Base-by-base conservation (phyloP, 2,888 invertebrate species). In the Sthenelais limicola region DNA sequence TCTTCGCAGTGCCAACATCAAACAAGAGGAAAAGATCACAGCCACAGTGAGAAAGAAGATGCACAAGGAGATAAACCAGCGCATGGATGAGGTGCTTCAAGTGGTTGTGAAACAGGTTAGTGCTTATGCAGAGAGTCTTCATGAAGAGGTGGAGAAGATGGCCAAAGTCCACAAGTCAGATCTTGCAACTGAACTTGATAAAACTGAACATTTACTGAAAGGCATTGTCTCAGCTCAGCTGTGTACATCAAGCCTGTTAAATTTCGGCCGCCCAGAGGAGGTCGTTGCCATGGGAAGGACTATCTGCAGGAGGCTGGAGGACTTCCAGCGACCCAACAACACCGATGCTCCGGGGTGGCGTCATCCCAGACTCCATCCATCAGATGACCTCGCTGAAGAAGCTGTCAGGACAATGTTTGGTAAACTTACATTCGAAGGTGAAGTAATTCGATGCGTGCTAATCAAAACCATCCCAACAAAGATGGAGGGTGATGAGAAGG, bases 371-470 rank as follows among this genome's bases (percentile, higher is more conserved):
- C 71, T 79, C 48, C 73, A 79, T 38, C 77, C 79, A 1, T 49
- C 78, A 12, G 70, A 72, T 9, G 76, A 75, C 12, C 35, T 76
- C 1, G 71, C 73, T 18, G 26, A 18, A 3, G 58, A 62, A 3
- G 54, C 54, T 7, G 49, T 79, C 7, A 72, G 75, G 1, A 43
- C 47, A 9, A 12, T 75, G 54, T 79, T 79, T 52, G 79, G 79
- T 5, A 68, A 71, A 49, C 33, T 79, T 72, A 79, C 79, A 9
- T 79, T 79, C 66, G 79, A 77, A 48, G 79, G 79, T 5, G 79
- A 79, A 51, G 74, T 80, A 9, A 74, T 73, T 12, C 72, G 71
- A 12, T 74, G 72, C 26, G 74, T 76, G 24, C 49, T 78, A 32
- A 51, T 76, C 12, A 71, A 73, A 38, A 58, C 76, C 1, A 75